A percentile compares a stretch with the other conserved stretches of the same genome.
Evolutionary conservation across 2,888 invertebrate genomes (phyloP).

Genomic region (Amblyteles armatorius): DNA sequence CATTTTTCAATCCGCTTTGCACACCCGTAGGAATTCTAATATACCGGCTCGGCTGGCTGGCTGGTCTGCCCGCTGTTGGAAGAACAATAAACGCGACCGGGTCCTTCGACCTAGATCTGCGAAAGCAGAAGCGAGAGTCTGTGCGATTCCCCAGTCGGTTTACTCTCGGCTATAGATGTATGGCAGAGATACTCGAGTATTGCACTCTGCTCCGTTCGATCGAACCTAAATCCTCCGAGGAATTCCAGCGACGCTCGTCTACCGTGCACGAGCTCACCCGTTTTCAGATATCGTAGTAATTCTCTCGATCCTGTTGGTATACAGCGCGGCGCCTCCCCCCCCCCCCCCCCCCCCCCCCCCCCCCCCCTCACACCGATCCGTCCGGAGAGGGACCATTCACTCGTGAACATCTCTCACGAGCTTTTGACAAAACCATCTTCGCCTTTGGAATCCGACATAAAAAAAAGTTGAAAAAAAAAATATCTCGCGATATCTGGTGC

Average conservation of each 20-base stretch:
- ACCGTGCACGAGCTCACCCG: slow-evolving; percentile 36
- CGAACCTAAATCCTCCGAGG: slow-evolving; percentile 60
- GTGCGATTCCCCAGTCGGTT: slow-evolving; percentile 9
- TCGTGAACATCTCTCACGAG: slow-evolving; percentile 9
- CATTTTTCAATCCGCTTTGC: slow-evolving; percentile 47
- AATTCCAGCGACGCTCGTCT: slow-evolving; percentile 59
- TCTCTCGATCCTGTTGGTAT: slow-evolving; percentile 19
- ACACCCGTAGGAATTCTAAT: slow-evolving; percentile 42
- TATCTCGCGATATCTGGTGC: not conserved
- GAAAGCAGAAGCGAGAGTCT: slow-evolving; percentile 5
- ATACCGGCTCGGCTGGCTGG: slow-evolving; percentile 8
- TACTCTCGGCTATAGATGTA: slow-evolving; percentile 34
- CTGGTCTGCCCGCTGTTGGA: not conserved
- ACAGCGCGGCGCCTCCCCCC: not conserved
- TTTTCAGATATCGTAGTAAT: slow-evolving; percentile 26
- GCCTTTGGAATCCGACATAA: not conserved
- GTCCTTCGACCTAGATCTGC: slow-evolving; percentile 52
- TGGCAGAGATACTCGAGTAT: slow-evolving; percentile 37
- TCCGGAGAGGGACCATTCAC: not conserved
- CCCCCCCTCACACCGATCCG: not conserved
- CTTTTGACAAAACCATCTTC: slow-evolving; percentile 9
- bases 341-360: not conserved
- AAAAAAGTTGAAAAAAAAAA: not conserved
- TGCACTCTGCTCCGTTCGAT: slow-evolving; percentile 48
- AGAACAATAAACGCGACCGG: slow-evolving; percentile 61